Conservation (phyloP, 2,888 invertebrate species). For the Thymelicus lineola region DNA sequence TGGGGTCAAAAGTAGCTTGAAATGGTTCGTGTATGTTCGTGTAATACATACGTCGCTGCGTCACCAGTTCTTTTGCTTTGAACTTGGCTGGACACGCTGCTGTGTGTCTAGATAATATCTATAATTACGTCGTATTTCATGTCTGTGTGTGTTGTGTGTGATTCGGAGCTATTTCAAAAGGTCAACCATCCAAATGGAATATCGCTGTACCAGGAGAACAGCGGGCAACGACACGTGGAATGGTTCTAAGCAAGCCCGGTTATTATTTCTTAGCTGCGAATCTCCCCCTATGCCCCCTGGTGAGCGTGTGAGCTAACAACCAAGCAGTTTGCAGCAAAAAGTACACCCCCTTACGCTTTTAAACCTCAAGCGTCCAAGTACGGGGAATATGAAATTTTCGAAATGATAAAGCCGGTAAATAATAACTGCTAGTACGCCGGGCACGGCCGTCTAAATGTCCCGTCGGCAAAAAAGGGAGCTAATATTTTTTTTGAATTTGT, state of each 20-base stretch:
- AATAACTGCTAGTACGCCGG: slow-evolving; percentile 82
- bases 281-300: slow-evolving; percentile 71
- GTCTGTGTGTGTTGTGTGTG: too few relatives aligned
- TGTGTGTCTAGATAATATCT: too few relatives aligned
- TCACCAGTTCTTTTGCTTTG: too few relatives aligned
- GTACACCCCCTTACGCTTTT: slow-evolving; percentile 78
- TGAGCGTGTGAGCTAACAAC: slow-evolving; percentile 64
- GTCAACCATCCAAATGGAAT: slow-evolving; percentile 11
- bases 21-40: too few relatives aligned
- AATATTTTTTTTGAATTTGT: slow-evolving; percentile 3
- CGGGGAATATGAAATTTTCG: slow-evolving; percentile 85
- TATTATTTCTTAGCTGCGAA: slow-evolving; percentile 80
- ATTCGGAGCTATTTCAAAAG: not conserved
- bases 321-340: slow-evolving; percentile 80
- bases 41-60: too few relatives aligned
- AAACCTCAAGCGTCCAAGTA: slow-evolving; percentile 85
- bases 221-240: slow-evolving; percentile 46
- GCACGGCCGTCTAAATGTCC: slow-evolving; percentile 68
- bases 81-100: too few relatives aligned
- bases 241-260: slow-evolving; percentile 70
- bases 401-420: slow-evolving; percentile 85
- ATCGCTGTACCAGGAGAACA: slow-evolving; percentile 36
- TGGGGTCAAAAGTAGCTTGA: too few relatives aligned
- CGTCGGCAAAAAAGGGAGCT: slow-evolving; percentile 47
- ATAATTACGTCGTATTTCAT: not conserved